Percentiles rank a stretch among this genome's conserved stretches.
Evolutionary conservation across 2,797 vertebrate genomes (phyloP).

Genomic region (Heteromormyrus szaboi): DNA sequence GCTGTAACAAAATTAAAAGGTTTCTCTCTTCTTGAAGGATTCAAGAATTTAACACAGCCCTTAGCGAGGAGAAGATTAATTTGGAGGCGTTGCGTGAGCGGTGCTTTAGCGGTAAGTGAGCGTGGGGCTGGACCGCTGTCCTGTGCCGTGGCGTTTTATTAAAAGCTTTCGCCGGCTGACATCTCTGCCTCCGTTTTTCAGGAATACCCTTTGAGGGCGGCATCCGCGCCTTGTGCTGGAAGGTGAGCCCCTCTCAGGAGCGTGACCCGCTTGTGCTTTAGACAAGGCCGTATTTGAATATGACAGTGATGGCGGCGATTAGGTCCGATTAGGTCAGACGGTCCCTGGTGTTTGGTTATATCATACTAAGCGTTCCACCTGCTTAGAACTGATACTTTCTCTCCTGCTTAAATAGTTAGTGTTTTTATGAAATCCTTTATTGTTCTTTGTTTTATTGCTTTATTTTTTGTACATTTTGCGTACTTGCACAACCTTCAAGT

Average conservation of each 20-base stretch:
- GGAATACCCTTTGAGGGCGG: constrained; percentile 94
- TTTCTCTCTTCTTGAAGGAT: constrained; percentile 61
- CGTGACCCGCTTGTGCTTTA: background rate
- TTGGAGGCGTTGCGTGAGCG: constrained; percentile 76
- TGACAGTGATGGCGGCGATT: background rate
- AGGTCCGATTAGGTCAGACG: background rate
- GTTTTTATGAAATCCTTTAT: too few species aligned
- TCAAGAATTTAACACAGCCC: constrained; percentile 82
- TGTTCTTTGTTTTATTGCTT: too few species aligned
- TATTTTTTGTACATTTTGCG: background rate
- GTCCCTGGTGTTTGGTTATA: background rate
- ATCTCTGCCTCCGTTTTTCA: constrained; percentile 40
- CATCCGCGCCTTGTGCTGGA: constrained; percentile 92
- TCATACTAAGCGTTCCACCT: background rate
- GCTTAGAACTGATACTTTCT: background rate
- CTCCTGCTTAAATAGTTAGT: too few species aligned
- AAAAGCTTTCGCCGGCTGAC: background rate
- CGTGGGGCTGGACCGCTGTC: background rate
- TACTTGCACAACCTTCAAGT: background rate
- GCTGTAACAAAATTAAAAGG: background rate
- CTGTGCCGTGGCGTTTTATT: background rate
- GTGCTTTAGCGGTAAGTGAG: constrained; percentile 83
- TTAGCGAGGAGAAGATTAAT: constrained; percentile 76
- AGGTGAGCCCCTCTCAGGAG: constrained; percentile 63
- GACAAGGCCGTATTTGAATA: background rate